Evolutionary conservation across 2,113 vertebrate genomes (phyloP).

Genomic region (Eulemur macaco): DNA sequence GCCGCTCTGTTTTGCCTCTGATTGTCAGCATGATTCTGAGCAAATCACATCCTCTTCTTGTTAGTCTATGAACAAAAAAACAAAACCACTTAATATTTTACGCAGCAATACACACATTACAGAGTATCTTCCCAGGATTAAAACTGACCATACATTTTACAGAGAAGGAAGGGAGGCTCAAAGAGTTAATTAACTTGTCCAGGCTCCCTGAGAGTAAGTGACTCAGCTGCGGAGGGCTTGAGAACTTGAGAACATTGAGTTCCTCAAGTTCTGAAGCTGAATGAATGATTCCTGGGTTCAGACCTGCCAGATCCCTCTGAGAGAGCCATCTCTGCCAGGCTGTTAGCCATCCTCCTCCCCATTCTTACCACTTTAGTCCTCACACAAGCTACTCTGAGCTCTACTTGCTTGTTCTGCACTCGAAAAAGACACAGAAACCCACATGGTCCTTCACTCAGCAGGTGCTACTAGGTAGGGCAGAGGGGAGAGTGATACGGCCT

Average conservation of each 20-base stretch:
- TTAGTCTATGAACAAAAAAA: background rate
- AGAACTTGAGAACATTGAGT: background rate
- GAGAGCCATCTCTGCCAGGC: background rate
- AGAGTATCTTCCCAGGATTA: background rate
- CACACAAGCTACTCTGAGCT: background rate
- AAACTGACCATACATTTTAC: background rate
- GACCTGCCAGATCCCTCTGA: background rate
- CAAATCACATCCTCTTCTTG: background rate
- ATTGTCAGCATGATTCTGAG: background rate
- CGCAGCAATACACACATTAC: background rate
- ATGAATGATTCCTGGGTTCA: background rate
- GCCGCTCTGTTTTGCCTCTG: background rate
- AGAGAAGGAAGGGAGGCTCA: background rate
- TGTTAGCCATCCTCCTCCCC: background rate
- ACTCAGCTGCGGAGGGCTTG: background rate
- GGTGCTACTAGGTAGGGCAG: background rate
- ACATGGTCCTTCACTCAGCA: background rate
- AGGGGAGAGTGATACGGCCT: background rate
- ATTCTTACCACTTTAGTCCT: background rate
- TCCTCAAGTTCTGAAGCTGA: background rate
- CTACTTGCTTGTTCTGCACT: background rate
- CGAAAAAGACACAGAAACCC: background rate
- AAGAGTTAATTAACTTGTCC: background rate
- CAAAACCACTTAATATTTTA: background rate
- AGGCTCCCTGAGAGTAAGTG: background rate